phyloP scores from a whole-genome alignment of 2,797 vertebrate genomes.

The Acomys russatus region DNA sequence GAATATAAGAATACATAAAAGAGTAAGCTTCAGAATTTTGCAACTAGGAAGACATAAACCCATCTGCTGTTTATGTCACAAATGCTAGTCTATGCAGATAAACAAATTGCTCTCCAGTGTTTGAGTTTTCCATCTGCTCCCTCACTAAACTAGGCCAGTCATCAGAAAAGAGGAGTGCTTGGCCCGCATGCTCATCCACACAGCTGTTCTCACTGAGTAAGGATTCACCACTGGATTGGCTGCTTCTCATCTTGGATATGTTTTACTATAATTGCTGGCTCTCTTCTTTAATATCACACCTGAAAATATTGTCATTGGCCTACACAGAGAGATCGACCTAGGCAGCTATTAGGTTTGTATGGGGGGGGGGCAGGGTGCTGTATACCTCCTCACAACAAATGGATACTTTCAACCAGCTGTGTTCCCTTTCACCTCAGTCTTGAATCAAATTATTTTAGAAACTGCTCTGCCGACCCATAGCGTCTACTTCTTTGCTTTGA shows the following conservation, averaged over 20 bases:
- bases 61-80: conserved; percentile 54
- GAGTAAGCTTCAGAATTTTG: conserved; percentile 22
- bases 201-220: neutral
- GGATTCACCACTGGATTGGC: neutral
- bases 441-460: neutral
- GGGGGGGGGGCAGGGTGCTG: neutral
- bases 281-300: neutral
- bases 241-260: neutral
- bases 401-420: neutral
- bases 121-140: conserved; percentile 45
- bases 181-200: neutral
- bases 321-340: neutral
- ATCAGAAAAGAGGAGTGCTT: neutral
- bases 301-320: conserved; percentile 23
- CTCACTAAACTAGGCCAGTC: neutral
- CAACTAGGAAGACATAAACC: neutral
- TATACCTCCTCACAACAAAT: neutral
- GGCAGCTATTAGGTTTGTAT: neutral
- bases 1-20: neutral
- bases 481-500: neutral
- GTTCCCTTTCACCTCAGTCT: neutral
- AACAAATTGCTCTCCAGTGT: neutral
- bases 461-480: neutral
- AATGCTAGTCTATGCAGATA: conserved; percentile 54
- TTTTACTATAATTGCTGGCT: neutral